phyloP scores from a whole-genome alignment of 2,113 vertebrate species.

The Trichomycterus rosablanca region DNA sequence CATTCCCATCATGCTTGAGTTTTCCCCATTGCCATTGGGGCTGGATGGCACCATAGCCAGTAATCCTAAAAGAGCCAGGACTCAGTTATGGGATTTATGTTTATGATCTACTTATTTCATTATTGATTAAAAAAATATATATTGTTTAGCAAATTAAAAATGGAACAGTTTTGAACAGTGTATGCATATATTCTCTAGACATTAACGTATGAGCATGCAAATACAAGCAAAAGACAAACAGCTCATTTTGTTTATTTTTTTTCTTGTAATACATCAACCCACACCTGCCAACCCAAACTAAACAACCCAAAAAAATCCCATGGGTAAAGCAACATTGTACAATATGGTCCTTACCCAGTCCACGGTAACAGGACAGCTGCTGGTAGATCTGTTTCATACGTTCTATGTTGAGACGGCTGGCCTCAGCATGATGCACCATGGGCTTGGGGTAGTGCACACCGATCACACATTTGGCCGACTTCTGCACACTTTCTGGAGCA shows the following conservation, averaged over 20 bases:
- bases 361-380: slow-evolving; percentile 92
- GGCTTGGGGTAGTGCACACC: slow-evolving; percentile 93
- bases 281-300: too few species aligned
- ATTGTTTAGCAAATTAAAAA: too few species aligned
- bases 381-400: slow-evolving; percentile 98
- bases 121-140: too few species aligned
- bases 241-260: too few species aligned
- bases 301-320: too few species aligned
- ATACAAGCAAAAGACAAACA: too few species aligned
- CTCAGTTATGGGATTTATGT: background rate
- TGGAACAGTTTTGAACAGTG: too few species aligned
- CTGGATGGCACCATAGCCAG: slow-evolving; percentile 66
- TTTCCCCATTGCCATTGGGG: slow-evolving; percentile 49
- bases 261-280: background rate
- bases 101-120: too few species aligned
- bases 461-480: slow-evolving; percentile 88
- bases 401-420: slow-evolving; percentile 92
- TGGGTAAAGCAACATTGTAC: too few species aligned
- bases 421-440: slow-evolving; percentile 93
- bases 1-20: slow-evolving; percentile 47
- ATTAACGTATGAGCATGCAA: too few species aligned
- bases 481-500: slow-evolving; percentile 88
- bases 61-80: slow-evolving; percentile 53
- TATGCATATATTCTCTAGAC: too few species aligned
- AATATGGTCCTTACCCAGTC: slow-evolving; percentile 88